Conservation (phyloP, 2,888 invertebrate species). For the Dione juno region DNA sequence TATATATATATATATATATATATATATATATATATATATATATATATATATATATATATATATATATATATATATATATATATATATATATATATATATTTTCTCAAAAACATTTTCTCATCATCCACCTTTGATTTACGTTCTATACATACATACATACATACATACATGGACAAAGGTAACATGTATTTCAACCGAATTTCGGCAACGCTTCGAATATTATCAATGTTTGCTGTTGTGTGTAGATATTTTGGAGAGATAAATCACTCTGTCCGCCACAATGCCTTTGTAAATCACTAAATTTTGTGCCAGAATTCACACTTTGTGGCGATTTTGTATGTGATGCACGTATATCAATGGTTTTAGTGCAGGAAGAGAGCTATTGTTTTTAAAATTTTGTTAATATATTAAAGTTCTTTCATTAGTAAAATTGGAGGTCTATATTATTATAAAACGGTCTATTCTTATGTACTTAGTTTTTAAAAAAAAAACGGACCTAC, state of each 20-base stretch:
- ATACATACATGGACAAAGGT: conserved; percentile 13
- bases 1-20: no score
- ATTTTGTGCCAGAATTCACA: conserved; percentile 31
- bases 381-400: not conserved
- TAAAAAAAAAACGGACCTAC: no score
- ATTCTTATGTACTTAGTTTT: no score
- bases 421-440: no score
- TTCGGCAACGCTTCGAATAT: conserved; percentile 25
- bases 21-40: no score
- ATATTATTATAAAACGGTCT: no score
- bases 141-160: not conserved
- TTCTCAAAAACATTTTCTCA: not conserved
- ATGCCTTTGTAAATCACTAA: conserved; percentile 38
- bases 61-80: not conserved
- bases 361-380: not conserved
- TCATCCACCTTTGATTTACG: conserved; percentile 1
- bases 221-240: conserved; percentile 29
- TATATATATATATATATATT: no score
- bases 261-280: conserved; percentile 37
- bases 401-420: not conserved
- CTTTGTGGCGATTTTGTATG: conserved; percentile 17
- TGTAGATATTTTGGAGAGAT: conserved; percentile 38
- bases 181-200: conserved; percentile 7
- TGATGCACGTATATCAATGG: not conserved
- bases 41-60: no score